These are phyloP conservation scores for Sebastes taczanowskii DNA, from an alignment of 2,797 vertebrate genomes.

Conservation along the genomic window DNA sequence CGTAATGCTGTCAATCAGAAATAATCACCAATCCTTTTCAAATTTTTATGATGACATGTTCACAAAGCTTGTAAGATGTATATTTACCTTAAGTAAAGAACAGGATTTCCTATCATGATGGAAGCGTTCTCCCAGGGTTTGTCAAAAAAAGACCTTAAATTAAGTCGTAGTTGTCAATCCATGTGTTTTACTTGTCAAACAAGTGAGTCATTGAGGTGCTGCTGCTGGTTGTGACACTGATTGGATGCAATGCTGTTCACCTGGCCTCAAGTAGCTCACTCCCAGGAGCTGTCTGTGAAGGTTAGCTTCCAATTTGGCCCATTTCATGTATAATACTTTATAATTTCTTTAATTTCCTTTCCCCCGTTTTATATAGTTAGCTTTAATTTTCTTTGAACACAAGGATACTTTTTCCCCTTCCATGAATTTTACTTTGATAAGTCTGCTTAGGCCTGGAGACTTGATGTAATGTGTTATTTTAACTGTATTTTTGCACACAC, in stretches of 20 bases:
- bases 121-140: neutral
- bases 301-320: neutral
- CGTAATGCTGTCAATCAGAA: neutral
- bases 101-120: conserved; percentile 37
- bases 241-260: conserved; percentile 66
- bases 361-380: neutral
- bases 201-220: conserved; percentile 8
- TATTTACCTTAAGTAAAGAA: conserved; percentile 56
- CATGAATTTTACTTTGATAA: neutral
- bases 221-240: conserved; percentile 50
- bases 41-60: neutral
- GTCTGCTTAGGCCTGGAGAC: neutral
- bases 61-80: neutral
- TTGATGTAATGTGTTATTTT: neutral
- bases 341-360: neutral
- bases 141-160: neutral
- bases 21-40: neutral
- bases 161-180: neutral
- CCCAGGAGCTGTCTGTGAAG: neutral
- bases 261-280: conserved; percentile 43
- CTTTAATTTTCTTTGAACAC: neutral
- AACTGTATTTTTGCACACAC: neutral
- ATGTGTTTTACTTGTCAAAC: conserved; percentile 6
- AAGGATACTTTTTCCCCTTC: neutral
- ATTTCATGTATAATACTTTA: neutral